Conservation (phyloP, 2,888 invertebrate genomes). For the Synergus japonicus region DNA sequence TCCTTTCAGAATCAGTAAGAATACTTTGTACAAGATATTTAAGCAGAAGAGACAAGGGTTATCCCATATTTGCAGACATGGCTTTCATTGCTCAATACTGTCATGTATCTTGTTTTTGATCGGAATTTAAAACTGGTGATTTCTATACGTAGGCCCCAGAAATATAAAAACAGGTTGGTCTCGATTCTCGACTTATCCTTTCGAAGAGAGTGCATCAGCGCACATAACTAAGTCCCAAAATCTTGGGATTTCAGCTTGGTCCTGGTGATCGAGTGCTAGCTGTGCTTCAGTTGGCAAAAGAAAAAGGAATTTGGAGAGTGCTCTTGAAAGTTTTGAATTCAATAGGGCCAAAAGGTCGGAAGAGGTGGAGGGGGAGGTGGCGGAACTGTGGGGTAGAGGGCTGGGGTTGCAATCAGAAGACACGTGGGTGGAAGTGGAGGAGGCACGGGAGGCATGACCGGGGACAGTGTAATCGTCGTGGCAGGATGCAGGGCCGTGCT, state of each 20-base stretch:
- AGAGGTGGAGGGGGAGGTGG: constrained; percentile 73
- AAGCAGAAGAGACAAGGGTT: neutral
- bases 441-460: constrained; percentile 74
- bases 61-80: constrained; percentile 24
- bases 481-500: constrained; percentile 66
- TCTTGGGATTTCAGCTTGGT: constrained; percentile 2
- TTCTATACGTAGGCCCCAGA: constrained; percentile 6
- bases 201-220: neutral
- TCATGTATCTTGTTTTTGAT: constrained; percentile 8
- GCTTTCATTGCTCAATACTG: constrained; percentile 17
- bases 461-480: constrained; percentile 75
- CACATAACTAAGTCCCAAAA: neutral
- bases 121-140: constrained; percentile 5
- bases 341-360: constrained; percentile 76
- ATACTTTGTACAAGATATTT: constrained; percentile 31
- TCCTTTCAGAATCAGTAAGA: neutral
- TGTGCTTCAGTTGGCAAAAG: constrained; percentile 36
- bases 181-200: neutral
- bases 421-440: constrained; percentile 72
- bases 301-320: neutral
- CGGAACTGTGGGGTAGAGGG: constrained; percentile 71
- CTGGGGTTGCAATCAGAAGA: constrained; percentile 73
- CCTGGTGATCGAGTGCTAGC: constrained; percentile 4
- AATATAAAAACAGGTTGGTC: constrained; percentile 13
- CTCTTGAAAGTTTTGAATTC: constrained; percentile 47